These are phyloP conservation scores for Egretta garzetta DNA, from an alignment of 2,113 vertebrate genomes.

Conservation along the genomic window DNA sequence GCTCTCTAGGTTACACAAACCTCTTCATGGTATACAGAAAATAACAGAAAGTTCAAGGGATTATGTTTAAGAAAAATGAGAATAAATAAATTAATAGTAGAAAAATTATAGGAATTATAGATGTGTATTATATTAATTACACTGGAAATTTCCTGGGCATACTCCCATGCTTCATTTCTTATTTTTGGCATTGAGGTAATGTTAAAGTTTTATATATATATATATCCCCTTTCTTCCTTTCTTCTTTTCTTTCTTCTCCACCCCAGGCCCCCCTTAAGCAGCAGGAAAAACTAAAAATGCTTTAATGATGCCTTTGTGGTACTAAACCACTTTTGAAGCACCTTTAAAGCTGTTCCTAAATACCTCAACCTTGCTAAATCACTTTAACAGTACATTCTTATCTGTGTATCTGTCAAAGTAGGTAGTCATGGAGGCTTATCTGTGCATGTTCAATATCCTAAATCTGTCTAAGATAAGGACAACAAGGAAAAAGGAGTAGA, in stretches of 20 bases:
- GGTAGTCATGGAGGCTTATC: slow-evolving; percentile 62
- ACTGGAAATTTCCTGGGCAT: not conserved
- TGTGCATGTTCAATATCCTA: slow-evolving; percentile 59
- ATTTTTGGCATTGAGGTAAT: not conserved
- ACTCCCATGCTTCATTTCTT: not conserved
- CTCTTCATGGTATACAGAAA: not conserved
- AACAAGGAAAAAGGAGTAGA: not conserved
- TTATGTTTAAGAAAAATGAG: not conserved
- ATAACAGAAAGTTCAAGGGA: not conserved
- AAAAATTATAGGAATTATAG: not conserved
- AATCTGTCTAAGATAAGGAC: slow-evolving; percentile 57
- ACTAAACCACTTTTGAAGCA: not conserved
- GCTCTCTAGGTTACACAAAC: not conserved
- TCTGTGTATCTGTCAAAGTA: slow-evolving; percentile 64
- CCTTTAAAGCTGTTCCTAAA: slow-evolving; percentile 38
- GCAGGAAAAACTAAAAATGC: not conserved
- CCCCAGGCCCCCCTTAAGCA: not conserved
- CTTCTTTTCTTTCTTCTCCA: not conserved
- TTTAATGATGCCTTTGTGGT: slow-evolving; percentile 20
- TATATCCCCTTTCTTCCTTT: not conserved
- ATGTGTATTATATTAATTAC: not conserved
- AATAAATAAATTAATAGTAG: not conserved
- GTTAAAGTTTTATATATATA: not conserved
- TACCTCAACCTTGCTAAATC: slow-evolving; percentile 47
- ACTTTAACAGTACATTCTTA: slow-evolving; percentile 46